Base-by-base conservation (phyloP, 2,888 invertebrate genomes). In the Melikaiella ostensackeni region DNA sequence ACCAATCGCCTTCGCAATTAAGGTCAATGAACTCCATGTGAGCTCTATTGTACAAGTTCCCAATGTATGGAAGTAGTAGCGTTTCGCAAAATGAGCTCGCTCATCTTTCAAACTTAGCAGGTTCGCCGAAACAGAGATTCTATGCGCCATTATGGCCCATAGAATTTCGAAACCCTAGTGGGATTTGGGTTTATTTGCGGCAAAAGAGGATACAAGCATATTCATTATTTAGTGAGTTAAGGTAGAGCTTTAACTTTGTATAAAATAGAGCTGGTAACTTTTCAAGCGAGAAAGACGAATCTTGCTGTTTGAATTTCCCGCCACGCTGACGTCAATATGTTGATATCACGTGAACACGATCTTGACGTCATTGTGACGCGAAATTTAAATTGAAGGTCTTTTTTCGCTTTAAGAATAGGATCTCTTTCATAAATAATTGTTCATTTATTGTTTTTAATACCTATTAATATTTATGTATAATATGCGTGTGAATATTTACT, bases 1-100 rank as follows among this genome's bases (percentile, higher is more conserved):
- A 84, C 84, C 84, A 82, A 86, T 86, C 87, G 84, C 80, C 82
- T 80, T 77, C 74, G 80, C 84, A 84, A 86, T 87, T 86, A 82
- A 80, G 85, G 86, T 84, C 86, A 81, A 84, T 82, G 85, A 87
- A 86, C 87, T 75, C 79, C 75, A 55, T 75, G 62, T 77, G 70
- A 73, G 76, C 74, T 70, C 79, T 75, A 80, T 80, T 82, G 82
- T 79, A 74, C 78, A 74, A 77, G 74, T 74, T 63, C 59, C 64
- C 77, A 50, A 66, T 66, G 75, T 77, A 64, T 64, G 75, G 75
- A 80, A 77, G 78, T 77, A 74, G 62, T 70, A 76, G 21, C 24
- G 16, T 62, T 50, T 63, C 42, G 55, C 75, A 81, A 79, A 77
- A 64, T 75, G 73, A 59, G 61, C 76, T 57, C 21, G 62, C 74